phyloP scores from a whole-genome alignment of 2,113 vertebrate species.

The Cynocephalus volans region DNA sequence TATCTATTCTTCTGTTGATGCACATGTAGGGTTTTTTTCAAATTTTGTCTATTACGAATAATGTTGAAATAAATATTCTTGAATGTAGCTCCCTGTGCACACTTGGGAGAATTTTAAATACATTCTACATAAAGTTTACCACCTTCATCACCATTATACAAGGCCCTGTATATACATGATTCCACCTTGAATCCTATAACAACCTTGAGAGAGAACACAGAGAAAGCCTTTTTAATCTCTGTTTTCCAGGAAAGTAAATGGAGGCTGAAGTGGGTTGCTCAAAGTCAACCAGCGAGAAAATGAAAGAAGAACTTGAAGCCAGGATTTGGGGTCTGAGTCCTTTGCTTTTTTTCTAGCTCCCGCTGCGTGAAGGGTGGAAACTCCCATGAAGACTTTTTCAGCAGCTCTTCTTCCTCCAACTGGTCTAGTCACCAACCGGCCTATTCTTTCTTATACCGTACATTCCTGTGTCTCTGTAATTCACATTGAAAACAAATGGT shows the following conservation, averaged over 20 bases:
- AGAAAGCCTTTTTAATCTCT: neutral
- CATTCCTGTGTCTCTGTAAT: neutral
- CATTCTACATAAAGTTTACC: neutral
- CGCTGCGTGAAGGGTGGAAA: neutral
- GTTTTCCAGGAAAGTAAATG: neutral
- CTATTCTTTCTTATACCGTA: neutral
- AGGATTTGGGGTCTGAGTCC: neutral
- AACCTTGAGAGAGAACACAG: neutral
- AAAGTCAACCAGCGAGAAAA: neutral
- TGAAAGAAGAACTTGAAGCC: neutral
- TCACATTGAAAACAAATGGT: slow-evolving; percentile 2
- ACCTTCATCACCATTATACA: neutral
- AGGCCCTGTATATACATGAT: neutral
- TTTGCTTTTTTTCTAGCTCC: neutral
- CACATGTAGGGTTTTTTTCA: neutral
- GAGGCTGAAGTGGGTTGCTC: neutral
- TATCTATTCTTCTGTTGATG: slow-evolving; percentile 18
- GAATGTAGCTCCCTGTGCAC: neutral
- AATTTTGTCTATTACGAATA: neutral
- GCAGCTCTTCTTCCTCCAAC: neutral
- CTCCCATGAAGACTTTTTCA: neutral
- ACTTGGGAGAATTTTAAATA: neutral
- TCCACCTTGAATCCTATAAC: neutral
- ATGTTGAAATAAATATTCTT: slow-evolving; percentile 44
- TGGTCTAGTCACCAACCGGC: neutral